Percentiles rank a stretch among this genome's conserved stretches.
These are phyloP conservation scores for Drosophila putrida DNA, from an alignment of 2,888 invertebrate genomes.

Conservation along the genomic window DNA sequence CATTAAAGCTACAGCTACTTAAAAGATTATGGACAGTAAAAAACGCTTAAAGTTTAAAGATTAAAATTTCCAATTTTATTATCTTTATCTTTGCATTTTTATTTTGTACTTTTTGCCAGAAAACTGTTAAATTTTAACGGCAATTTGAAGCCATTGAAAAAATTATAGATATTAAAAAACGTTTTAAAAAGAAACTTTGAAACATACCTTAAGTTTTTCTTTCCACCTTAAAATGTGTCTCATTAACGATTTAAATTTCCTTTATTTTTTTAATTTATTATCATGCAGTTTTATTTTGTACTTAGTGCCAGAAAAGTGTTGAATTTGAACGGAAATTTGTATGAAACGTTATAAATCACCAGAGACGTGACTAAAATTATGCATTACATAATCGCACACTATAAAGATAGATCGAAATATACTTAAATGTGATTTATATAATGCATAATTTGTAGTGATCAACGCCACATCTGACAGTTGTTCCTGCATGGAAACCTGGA, in stretches of 20 bases:
- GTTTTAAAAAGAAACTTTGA: too few relatives aligned
- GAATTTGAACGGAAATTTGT: constrained; percentile 19
- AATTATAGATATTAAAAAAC: too few relatives aligned
- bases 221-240: too few relatives aligned
- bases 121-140: background rate
- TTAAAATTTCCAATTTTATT: too few relatives aligned
- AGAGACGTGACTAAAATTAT: constrained; percentile 38
- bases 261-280: too few relatives aligned
- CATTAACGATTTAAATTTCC: too few relatives aligned
- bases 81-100: constrained; percentile 23
- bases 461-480: constrained; percentile 30
- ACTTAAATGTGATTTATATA: constrained; percentile 25
- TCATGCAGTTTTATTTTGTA: constrained; percentile 48
- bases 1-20: too few relatives aligned
- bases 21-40: too few relatives aligned
- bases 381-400: constrained; percentile 50
- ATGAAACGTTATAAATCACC: constrained; percentile 48
- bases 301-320: background rate
- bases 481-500: background rate
- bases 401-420: constrained; percentile 3
- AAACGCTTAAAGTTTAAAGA: too few relatives aligned
- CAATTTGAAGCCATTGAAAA: too few relatives aligned
- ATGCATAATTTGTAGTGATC: constrained; percentile 56
- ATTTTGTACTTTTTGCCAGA: constrained; percentile 28
- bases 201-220: too few relatives aligned